Evolutionary conservation across 2,888 invertebrate genomes (phyloP), one percentile per base, ranked within the genome.

Genomic region (Celastrina argiolus): DNA sequence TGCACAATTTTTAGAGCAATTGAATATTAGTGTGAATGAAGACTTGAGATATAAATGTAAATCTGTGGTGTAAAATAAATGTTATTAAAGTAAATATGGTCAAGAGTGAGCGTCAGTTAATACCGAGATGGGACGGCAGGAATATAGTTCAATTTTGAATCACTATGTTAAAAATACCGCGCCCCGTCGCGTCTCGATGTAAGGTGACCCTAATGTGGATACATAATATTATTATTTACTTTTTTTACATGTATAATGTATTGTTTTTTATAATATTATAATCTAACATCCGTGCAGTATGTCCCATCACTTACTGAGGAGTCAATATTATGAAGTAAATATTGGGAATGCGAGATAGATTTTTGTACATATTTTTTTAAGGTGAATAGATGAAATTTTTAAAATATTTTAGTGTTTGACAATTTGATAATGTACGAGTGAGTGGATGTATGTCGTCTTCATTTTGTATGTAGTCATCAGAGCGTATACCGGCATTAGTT

Each of bases 311-410:
- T 31, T 7, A 16, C 5, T 12, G 22, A 59, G 59, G 36, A 61
- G 18, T n/a, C 10, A 34, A 36, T 39, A 64, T 66, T 66, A 74
- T 14, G 61, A 31, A 56, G 56, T 56, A 14, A 41, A 58, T 58
- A 31, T 58, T 31, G 58, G 16, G 31, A 34, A 22, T 39, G 22
- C 61, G 61, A 61, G 61, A 61, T 36, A 34, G 74, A 72, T 69
- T 73, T 80, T 81, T 87, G 87, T 87, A 86, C 83, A 86, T 86
- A 85, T 84, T 85, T 85, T 83, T 83, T 81, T 78, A 80, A 72
- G 67, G 61, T 61, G 39, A 61, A 70, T 78, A 75, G 74, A 71
- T 67, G 71, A 71, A 79, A 76, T 77, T 78, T 82, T 81, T 76
- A 77, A 76, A 22, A 18, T 34, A 75, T 76, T 78, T 75, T 77